Percentiles rank a stretch among this genome's conserved stretches.
These are phyloP conservation scores for Leucosticte australis DNA, from an alignment of 2,113 vertebrate genomes.

Conservation along the genomic window DNA sequence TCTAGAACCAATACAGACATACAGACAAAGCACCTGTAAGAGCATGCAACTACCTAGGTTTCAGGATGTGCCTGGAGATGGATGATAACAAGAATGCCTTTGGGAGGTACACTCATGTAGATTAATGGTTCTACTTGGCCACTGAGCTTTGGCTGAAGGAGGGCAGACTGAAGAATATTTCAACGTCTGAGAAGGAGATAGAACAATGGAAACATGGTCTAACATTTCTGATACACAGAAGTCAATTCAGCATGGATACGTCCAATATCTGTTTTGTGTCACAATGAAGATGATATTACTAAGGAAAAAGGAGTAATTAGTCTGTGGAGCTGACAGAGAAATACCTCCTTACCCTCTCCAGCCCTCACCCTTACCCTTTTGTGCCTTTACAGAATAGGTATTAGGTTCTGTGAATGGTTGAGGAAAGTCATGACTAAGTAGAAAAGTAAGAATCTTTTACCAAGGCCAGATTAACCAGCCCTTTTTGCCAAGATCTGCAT, in stretches of 20 bases:
- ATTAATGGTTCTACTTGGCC: neutral
- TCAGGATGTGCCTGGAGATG: neutral
- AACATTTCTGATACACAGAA: neutral
- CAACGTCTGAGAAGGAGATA: neutral
- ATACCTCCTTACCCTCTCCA: neutral
- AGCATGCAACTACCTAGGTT: neutral
- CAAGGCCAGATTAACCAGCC: neutral
- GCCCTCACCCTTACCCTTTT: neutral
- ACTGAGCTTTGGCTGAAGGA: neutral
- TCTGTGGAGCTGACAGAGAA: neutral
- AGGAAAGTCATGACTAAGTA: neutral
- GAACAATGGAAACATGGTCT: neutral
- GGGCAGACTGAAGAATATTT: neutral
- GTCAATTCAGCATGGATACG: neutral
- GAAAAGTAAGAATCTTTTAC: neutral
- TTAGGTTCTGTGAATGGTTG: neutral
- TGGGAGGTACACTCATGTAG: neutral
- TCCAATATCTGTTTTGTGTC: neutral
- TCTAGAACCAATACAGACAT: neutral
- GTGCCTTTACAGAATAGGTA: neutral
- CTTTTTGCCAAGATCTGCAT: neutral
- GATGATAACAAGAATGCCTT: neutral
- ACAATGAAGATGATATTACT: neutral
- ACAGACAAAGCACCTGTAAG: neutral
- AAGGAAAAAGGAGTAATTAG: neutral